Evolutionary conservation across 2,797 vertebrate species (phyloP).

Genomic region (Helarctos malayanus): DNA sequence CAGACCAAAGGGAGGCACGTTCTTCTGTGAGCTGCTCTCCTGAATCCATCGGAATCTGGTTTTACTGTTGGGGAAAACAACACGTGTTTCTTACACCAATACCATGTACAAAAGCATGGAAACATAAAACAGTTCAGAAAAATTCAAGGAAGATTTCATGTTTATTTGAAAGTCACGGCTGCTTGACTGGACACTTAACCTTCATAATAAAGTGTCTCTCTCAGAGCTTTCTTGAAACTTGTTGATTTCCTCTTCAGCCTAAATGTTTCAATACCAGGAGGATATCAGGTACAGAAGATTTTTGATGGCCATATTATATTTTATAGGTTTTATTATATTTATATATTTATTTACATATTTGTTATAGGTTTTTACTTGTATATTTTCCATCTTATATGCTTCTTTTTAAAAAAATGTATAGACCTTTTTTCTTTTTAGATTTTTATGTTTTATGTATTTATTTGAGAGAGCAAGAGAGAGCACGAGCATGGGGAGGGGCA

Average conservation of each 20-base stretch:
- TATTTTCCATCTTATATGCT: not conserved
- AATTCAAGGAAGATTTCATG: not conserved
- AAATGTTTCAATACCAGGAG: not conserved
- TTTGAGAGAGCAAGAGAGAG: not conserved
- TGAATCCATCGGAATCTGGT: slow-evolving; percentile 99
- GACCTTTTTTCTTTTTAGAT: not conserved
- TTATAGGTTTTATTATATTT: not conserved
- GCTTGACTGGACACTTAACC: not conserved
- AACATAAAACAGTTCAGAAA: not conserved
- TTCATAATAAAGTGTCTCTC: not conserved
- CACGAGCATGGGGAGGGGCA: accelerated
- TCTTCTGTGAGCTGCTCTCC: slow-evolving; percentile 95
- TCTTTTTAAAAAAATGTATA: not conserved
- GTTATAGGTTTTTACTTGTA: not conserved
- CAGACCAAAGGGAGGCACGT: slow-evolving; percentile 94
- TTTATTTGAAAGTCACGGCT: not conserved
- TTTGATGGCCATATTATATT: not conserved
- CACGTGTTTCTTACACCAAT: not conserved
- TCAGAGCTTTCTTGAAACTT: not conserved
- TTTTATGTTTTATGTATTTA: not conserved
- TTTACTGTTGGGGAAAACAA: slow-evolving; percentile 91
- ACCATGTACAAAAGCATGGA: not conserved
- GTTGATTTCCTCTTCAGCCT: slow-evolving; percentile 19
- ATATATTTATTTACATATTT: not conserved
- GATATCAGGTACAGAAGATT: not conserved